These are phyloP conservation scores for Eupithecia abbreviata DNA, from an alignment of 2,888 invertebrate species.

Conservation along the genomic window DNA sequence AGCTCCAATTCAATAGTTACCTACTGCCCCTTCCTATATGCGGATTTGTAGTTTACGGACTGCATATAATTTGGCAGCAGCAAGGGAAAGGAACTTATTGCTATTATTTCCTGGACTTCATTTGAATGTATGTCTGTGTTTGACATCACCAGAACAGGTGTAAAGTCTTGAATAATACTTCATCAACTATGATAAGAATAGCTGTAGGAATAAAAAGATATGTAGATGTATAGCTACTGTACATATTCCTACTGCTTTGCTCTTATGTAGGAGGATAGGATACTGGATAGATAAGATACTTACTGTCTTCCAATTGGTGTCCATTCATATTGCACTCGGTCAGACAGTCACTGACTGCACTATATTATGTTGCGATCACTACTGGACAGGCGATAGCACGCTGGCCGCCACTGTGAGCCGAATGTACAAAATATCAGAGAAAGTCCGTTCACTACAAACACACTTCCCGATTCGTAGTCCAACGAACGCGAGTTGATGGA, in stretches of 20 bases:
- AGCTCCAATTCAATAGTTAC: background rate
- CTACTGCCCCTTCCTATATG: background rate
- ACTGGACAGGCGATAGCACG: background rate
- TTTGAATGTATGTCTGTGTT: background rate
- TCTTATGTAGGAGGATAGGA: background rate
- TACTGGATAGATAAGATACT: too few relatives aligned
- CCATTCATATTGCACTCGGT: conserved; percentile 58
- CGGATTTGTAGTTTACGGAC: background rate
- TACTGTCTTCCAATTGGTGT: conserved; percentile 61
- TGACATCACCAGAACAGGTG: background rate
- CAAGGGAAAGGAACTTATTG: background rate
- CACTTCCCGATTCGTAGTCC: background rate
- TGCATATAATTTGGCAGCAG: background rate
- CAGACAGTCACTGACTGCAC: conserved; percentile 35
- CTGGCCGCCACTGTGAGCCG: background rate
- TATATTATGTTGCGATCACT: background rate
- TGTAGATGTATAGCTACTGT: background rate
- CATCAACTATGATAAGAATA: background rate
- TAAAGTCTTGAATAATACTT: background rate
- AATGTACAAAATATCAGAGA: background rate
- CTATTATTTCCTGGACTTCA: background rate
- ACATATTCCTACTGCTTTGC: background rate
- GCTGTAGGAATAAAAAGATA: background rate
- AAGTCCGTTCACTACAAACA: background rate
- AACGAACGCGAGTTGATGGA: background rate